phyloP scores from a whole-genome alignment of 2,113 vertebrate species.

The Guaruba guarouba region DNA sequence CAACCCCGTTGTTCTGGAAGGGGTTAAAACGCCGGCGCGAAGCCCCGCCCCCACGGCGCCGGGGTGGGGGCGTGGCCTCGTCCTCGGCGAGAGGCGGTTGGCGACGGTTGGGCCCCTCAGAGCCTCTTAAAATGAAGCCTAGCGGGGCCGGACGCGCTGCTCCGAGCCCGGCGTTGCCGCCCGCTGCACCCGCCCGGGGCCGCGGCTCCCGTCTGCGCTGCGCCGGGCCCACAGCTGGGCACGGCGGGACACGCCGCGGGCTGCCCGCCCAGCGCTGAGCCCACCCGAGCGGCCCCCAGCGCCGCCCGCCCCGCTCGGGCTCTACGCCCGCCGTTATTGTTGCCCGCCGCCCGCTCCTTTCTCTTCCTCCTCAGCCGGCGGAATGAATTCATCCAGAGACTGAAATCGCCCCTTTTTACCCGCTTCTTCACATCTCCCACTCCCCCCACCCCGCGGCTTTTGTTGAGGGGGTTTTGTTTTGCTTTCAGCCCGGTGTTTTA shows the following conservation, averaged over 20 bases:
- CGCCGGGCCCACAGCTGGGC: too few relatives aligned
- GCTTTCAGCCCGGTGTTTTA: neutral
- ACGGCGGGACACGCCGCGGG: too few relatives aligned
- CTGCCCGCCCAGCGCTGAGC: too few relatives aligned
- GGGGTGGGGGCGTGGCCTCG: neutral
- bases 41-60: neutral
- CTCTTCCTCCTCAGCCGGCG: neutral
- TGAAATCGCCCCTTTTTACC: neutral
- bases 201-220: too few relatives aligned
- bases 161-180: too few relatives aligned
- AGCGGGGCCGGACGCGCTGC: too few relatives aligned
- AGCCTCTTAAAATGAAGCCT: too few relatives aligned
- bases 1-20: neutral
- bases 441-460: neutral
- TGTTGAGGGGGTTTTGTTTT: neutral
- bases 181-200: too few relatives aligned
- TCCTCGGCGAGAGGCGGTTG: too few relatives aligned
- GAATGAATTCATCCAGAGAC: neutral
- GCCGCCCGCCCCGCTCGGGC: neutral
- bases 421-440: neutral
- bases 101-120: too few relatives aligned
- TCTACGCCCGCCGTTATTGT: constrained; percentile 28
- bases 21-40: constrained; percentile 15
- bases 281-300: neutral
- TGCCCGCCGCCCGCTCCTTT: neutral